Percentiles rank a stretch among this genome's conserved stretches.
phyloP scores from a whole-genome alignment of 2,113 vertebrate genomes.

The Microtus oregoni region DNA sequence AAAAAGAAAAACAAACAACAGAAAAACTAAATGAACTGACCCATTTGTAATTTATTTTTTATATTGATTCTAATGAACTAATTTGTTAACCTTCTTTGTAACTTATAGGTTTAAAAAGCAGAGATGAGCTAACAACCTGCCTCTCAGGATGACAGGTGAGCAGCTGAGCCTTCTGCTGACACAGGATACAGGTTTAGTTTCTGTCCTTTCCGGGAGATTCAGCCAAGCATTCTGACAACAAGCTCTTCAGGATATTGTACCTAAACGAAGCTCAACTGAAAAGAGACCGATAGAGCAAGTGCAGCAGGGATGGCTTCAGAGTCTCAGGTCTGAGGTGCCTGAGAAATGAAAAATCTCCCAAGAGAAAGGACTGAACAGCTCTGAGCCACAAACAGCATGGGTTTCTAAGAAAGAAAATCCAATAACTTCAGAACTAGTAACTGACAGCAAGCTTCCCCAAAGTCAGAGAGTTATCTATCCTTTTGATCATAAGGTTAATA shows the following conservation, averaged over 20 bases:
- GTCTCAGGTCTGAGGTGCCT: not conserved
- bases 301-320: no score
- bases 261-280: not conserved
- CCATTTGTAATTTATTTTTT: constrained; percentile 28
- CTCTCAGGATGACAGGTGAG: not conserved
- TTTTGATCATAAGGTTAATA: constrained; percentile 54
- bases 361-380: not conserved
- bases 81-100: not conserved
- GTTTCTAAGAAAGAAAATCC: not conserved
- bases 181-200: rapidly evolving
- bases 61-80: not conserved
- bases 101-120: not conserved
- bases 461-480: not conserved
- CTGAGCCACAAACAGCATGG: not conserved
- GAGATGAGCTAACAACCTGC: not conserved
- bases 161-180: not conserved
- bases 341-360: not conserved
- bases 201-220: not conserved
- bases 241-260: not conserved
- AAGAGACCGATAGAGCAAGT: not conserved
- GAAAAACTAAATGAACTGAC: not conserved
- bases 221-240: not conserved
- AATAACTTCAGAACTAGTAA: not conserved
- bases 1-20: no score
- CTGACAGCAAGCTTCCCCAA: not conserved